Percentiles rank a stretch among this genome's conserved stretches.
Conservation (phyloP, 2,797 vertebrate genomes). For the Dallia pectoralis region DNA sequence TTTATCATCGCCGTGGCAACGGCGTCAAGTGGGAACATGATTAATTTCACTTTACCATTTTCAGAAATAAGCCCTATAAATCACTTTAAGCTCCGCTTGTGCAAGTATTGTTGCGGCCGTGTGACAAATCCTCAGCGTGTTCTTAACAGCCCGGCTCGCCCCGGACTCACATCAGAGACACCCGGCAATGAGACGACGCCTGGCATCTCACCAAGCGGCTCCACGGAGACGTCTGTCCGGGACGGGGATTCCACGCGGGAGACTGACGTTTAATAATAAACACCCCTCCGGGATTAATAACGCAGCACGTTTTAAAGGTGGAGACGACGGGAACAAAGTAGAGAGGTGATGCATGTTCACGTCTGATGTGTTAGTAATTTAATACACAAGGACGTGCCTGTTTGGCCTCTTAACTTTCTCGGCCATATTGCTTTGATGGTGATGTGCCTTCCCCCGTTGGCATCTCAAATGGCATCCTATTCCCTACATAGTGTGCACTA, state of each 20-base stretch:
- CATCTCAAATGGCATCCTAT: background rate
- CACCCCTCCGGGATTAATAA: conserved; percentile 41
- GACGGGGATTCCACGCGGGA: background rate
- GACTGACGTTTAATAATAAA: conserved; percentile 41
- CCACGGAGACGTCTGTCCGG: background rate
- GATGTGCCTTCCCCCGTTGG: conserved; percentile 44
- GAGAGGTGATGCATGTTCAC: conserved; percentile 22
- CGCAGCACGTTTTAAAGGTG: conserved; percentile 34
- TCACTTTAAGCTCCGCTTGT: conserved; percentile 71
- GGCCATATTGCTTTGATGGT: conserved; percentile 22
- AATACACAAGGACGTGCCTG: conserved; percentile 52
- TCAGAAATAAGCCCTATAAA: conserved; percentile 86
- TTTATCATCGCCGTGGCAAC: conserved; percentile 80
- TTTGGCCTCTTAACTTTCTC: conserved; percentile 27
- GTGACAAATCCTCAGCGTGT: conserved; percentile 77
- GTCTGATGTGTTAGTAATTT: conserved; percentile 42
- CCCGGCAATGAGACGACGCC: conserved; percentile 19
- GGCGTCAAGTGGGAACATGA: conserved; percentile 80
- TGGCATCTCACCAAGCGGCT: conserved; percentile 23
- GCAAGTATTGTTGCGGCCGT: conserved; percentile 57
- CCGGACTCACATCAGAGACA: conserved; percentile 29
- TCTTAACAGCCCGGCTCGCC: conserved; percentile 29
- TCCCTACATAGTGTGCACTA: background rate
- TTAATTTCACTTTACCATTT: conserved; percentile 85
- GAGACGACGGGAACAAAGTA: conserved; percentile 14